These are phyloP conservation scores for Petrolisthes cinctipes DNA, from an alignment of 2,888 invertebrate genomes.

Conservation along the genomic window DNA sequence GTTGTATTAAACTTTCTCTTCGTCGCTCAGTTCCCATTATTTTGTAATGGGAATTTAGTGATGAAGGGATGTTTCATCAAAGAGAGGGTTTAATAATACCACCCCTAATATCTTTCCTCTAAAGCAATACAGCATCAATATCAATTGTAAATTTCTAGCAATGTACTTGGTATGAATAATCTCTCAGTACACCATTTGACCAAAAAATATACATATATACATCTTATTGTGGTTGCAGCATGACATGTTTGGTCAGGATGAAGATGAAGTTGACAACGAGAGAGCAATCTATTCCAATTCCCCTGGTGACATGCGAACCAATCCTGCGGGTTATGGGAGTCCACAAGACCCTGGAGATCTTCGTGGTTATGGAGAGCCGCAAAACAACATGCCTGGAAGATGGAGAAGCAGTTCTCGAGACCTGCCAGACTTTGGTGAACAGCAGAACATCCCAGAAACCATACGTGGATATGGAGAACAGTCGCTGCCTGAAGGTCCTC, in stretches of 20 bases:
- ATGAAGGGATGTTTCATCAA: no score
- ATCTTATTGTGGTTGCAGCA: neutral
- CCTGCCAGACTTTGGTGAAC: neutral
- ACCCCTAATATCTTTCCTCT: no score
- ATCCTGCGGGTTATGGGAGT: neutral
- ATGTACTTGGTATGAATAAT: no score
- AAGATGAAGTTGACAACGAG: slow-evolving; percentile 45
- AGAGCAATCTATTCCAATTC: slow-evolving; percentile 5
- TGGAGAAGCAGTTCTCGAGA: neutral
- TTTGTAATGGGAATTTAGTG: no score
- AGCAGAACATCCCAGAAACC: neutral
- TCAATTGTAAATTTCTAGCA: no score
- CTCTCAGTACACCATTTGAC: no score
- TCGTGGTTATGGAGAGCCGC: neutral
- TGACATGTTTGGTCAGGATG: slow-evolving; percentile 24
- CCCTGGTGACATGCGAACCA: slow-evolving; percentile 11
- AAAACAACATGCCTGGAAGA: neutral
- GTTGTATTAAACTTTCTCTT: no score
- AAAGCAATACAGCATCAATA: no score
- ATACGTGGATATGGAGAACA: neutral
- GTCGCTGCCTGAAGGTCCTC: no score
- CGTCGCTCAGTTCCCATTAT: no score
- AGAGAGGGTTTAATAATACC: no score
- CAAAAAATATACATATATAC: no score
- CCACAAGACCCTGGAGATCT: neutral